Base-by-base conservation (phyloP, 2,888 invertebrate species). In the Hermodice carunculata region DNA sequence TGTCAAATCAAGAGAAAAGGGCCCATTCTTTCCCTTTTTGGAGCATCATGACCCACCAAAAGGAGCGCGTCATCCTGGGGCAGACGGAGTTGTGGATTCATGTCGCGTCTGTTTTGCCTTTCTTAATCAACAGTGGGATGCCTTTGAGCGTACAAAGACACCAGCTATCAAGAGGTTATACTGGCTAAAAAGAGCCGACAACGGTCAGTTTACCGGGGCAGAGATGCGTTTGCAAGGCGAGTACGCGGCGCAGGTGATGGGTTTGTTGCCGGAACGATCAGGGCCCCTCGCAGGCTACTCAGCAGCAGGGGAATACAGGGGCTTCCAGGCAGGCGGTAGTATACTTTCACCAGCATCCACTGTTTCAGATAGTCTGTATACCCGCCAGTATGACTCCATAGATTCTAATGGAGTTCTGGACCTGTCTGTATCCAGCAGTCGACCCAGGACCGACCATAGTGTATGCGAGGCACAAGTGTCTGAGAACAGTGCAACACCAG, bases 111-210 rank as follows among this genome's bases (percentile, higher is more conserved):
- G 96, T 87, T 94, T 92, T 87, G 91, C 92, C 57, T 90, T 95
- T 80, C 90, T 96, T 46, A 89, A 92, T 61, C 93, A 95, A 85
- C 96, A 96, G 87, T 96, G 96, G 96, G 94, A 96, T 79, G 90
- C 92, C 70, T 94, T 94, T 85, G 96, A 96, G 87, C 88, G 92
- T 46, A 92, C 92, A 79, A 91, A 91, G 81, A 93, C 93, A 76
- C 95, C 96, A 0, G 92, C 94, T 84, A 89, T 91, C 72, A 94
- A 95, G 85, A 89, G 96, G 59, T 90, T 96, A 80, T 96, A 96
- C 83, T 96, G 96, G 92, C 89, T 96, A 88, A 96, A 96, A 86
- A 88, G 96, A 76, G 91, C 93, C 75, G 96, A 96, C 82, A 94
- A 95, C 80, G 94, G 95, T 68, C 92, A 93, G 0, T 96, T 93